These are phyloP conservation scores for Diaperis boleti DNA, from an alignment of 2,888 invertebrate species.

Conservation along the genomic window DNA sequence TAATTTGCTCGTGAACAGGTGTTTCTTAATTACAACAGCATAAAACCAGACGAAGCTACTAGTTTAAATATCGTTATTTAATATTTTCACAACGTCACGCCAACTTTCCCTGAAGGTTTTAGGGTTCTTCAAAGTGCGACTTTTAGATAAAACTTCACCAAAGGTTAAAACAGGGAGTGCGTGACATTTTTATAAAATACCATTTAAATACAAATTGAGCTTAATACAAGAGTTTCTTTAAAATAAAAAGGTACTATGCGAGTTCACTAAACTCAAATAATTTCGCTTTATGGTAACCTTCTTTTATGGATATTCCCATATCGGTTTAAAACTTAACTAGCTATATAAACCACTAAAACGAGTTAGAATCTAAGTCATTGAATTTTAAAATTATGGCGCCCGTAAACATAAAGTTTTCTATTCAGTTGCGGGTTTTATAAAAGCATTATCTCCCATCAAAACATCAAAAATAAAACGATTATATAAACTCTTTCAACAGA, in stretches of 20 bases:
- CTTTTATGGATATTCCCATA: conserved; percentile 16
- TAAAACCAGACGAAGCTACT: background rate
- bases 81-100: conserved; percentile 14
- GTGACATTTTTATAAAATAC: conserved; percentile 29
- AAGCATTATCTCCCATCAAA: background rate
- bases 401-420: conserved; percentile 19
- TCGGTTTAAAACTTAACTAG: conserved; percentile 9
- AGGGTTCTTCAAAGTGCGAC: conserved; percentile 19
- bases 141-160: conserved; percentile 15
- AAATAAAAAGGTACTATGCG: conserved; percentile 11
- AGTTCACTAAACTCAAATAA: conserved; percentile 16
- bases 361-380: conserved; percentile 21
- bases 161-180: conserved; percentile 21
- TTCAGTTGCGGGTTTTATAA: conserved; percentile 4
- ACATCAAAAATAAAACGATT: background rate
- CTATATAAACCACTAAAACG: conserved; percentile 23
- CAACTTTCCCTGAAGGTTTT: conserved; percentile 18
- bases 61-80: conserved; percentile 17
- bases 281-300: conserved; percentile 6
- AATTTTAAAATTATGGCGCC: conserved; percentile 30
- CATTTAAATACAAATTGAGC: conserved; percentile 26
- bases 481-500: background rate
- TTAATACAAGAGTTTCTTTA: conserved; percentile 24
- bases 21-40: conserved; percentile 7
- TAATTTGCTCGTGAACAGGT: too few relatives aligned